Evolutionary conservation across 1,140 invertebrate species (phyloP), one percentile per base, ranked within the genome.

Genomic region (Microplitis demolitor): DNA sequence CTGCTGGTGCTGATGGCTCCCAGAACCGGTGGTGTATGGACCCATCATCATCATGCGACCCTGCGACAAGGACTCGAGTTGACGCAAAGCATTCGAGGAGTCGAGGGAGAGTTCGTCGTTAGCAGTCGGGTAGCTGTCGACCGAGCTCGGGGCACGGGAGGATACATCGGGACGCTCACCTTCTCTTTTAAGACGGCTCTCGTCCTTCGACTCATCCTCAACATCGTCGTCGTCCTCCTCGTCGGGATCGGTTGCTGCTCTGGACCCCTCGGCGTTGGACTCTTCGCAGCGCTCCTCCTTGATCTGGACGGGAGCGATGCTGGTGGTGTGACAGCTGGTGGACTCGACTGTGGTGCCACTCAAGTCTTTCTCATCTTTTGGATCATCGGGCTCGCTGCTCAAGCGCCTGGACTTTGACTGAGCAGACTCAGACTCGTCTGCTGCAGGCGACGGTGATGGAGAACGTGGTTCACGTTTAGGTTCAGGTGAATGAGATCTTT

Each of bases 1-100:
- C 83, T 82, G 85, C 86, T 85, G 87, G 79, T 24, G 84, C 79
- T 45, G 6, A 9, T 79, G 11, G 51, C 64, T 61, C 45, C 54
- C 70, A 60, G 71, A 24, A 8, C 37, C 58, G 24, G 24, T 2
- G 24, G 24, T 24, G 53, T 58, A 58, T 33, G 53, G 37, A 33
- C 64, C 64, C 81, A 78, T 77, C 79, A 78, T 83, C 81, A 78
- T 77, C 79, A 78, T 83, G 81, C 92, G 91, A 73, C 93, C 93
- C 84, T 93, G 92, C 56, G 94, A 95, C 80, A 95, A 89, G 84
- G 91, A 93, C 87, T 95, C 94, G 78, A 95, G 86, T 83, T 93
- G 91, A 80, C 93, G 89, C 75, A 95, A 88, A 76, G 94, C 91
- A 86, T 94, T 94, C 80, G 90, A 89, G 77, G 89, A 89, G 84